phyloP scores from a whole-genome alignment of 1,140 invertebrate species.

The Glossosoma conforme region DNA sequence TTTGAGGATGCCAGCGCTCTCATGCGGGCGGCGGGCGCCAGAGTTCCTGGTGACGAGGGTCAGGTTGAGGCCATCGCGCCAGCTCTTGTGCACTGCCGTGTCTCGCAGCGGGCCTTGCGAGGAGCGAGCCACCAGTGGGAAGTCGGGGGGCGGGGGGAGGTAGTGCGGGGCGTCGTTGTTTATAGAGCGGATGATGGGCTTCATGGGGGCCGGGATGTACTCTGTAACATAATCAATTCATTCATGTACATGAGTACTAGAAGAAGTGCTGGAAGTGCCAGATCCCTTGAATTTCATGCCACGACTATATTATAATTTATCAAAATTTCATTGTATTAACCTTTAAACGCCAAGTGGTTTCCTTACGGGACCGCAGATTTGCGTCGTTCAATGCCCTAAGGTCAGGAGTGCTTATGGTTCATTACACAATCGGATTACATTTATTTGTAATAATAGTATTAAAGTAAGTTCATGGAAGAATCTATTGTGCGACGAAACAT shows the following conservation, averaged over 20 bases:
- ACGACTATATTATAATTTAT: no score
- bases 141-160: constrained; percentile 21
- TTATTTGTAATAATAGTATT: no score
- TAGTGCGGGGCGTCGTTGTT: constrained; percentile 22
- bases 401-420: no score
- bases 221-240: constrained; percentile 22
- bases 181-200: constrained; percentile 22
- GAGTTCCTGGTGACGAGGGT: constrained; percentile 46
- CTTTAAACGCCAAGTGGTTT: no score
- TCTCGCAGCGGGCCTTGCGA: constrained; percentile 19
- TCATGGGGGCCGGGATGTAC: constrained; percentile 21
- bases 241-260: no score
- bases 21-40: constrained; percentile 30
- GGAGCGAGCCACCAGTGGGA: constrained; percentile 5
- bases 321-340: no score
- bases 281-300: background rate
- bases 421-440: no score
- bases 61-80: constrained; percentile 41
- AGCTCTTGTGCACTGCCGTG: constrained; percentile 34
- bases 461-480: no score
- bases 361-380: no score
- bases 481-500: no score
- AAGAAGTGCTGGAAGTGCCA: no score
- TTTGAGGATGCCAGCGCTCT: constrained; percentile 21
- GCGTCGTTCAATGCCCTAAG: no score